Evolutionary conservation across 2,888 invertebrate genomes (phyloP).

Genomic region (Plagiodera versicolora): DNA sequence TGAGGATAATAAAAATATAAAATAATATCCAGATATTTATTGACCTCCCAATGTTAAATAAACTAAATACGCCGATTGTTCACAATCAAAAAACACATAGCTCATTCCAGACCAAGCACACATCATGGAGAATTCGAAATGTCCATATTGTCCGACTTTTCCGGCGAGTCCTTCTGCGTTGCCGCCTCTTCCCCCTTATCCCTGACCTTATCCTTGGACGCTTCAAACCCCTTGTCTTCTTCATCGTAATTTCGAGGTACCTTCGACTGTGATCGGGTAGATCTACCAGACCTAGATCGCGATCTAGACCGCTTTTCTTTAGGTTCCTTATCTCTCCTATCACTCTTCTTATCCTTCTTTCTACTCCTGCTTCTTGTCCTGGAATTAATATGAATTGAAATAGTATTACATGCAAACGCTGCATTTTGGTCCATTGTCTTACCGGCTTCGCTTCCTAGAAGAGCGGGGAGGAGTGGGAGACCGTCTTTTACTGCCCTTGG

Average conservation of each 20-base stretch:
- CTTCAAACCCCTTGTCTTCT: conserved; percentile 58
- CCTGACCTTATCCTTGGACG: conserved; percentile 48
- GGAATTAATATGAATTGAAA: not conserved
- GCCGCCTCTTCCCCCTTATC: conserved; percentile 16
- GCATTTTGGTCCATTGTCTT: too few relatives aligned
- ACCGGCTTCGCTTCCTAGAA: conserved; percentile 46
- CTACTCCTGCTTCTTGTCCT: conserved; percentile 50
- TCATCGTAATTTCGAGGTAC: conserved; percentile 60
- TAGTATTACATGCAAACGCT: not conserved
- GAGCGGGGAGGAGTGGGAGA: conserved; percentile 45
- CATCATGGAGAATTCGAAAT: conserved; percentile 75
- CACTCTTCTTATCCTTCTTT: conserved; percentile 46
- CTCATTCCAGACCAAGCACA: not conserved
- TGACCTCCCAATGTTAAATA: not conserved
- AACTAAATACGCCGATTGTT: not conserved
- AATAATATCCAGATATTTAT: not conserved
- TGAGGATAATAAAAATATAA: too few relatives aligned
- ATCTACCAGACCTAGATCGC: conserved; percentile 33
- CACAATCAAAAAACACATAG: not conserved
- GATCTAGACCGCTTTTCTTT: conserved; percentile 46
- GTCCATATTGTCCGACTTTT: conserved; percentile 74
- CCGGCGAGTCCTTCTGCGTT: conserved; percentile 59
- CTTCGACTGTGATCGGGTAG: conserved; percentile 45
- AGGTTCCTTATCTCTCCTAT: conserved; percentile 38
- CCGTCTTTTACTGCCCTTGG: conserved; percentile 53